Evolutionary conservation across 1,140 invertebrate species (phyloP).

Genomic region (Sycobia sp.): DNA sequence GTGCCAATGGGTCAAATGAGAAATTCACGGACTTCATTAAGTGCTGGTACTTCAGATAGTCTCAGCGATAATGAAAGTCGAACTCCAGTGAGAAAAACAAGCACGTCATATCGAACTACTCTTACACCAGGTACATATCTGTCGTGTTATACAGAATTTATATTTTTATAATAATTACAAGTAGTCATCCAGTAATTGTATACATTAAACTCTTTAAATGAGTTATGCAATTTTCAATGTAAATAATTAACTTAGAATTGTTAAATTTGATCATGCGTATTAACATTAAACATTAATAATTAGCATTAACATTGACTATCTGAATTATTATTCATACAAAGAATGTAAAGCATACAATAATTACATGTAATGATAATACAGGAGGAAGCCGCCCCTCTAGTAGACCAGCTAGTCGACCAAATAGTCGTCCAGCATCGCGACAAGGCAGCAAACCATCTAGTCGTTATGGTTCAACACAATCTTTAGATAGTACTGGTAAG

Average conservation of each 20-base stretch:
- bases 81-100: slow-evolving; percentile 51
- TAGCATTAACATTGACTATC: no score
- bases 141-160: no score
- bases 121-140: slow-evolving; percentile 61
- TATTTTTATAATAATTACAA: no score
- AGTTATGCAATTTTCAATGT: no score
- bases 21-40: slow-evolving; percentile 74
- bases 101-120: slow-evolving; percentile 54
- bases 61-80: slow-evolving; percentile 82
- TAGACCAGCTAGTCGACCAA: slow-evolving; percentile 70
- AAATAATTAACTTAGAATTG: no score
- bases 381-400: slow-evolving; percentile 68
- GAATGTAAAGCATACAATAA: no score
- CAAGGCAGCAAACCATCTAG: slow-evolving; percentile 87
- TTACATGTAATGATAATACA: slow-evolving; percentile 20
- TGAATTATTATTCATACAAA: no score
- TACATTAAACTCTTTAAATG: no score
- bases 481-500: slow-evolving; percentile 84
- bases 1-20: slow-evolving; percentile 78
- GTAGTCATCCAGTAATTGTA: no score
- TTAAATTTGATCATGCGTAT: no score
- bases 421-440: slow-evolving; percentile 80
- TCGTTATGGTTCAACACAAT: slow-evolving; percentile 89
- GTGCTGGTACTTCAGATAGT: slow-evolving; percentile 82
- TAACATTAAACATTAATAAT: no score